Evolutionary conservation across 2,113 vertebrate genomes (phyloP).

Genomic region (Rhinolophus ferrumequinum): DNA sequence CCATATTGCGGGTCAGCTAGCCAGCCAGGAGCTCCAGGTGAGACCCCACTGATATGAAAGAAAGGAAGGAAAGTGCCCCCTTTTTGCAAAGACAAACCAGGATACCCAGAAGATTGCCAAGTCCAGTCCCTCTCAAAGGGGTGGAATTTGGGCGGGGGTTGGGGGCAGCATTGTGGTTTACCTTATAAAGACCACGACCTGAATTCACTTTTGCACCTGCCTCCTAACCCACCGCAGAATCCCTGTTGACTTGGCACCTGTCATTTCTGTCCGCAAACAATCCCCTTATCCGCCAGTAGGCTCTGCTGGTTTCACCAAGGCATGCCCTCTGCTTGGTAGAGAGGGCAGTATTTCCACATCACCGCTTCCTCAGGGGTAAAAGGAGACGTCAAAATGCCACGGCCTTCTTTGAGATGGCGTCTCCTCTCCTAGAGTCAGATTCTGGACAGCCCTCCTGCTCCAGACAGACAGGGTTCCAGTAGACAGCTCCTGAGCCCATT

Average conservation of each 20-base stretch:
- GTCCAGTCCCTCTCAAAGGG: neutral
- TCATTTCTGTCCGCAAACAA: neutral
- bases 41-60: neutral
- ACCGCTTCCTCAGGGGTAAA: rapidly evolving
- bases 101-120: neutral
- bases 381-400: neutral
- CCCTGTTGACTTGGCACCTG: rapidly evolving
- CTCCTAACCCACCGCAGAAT: rapidly evolving
- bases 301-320: rapidly evolving
- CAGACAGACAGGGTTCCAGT: neutral
- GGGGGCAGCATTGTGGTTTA: neutral
- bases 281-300: rapidly evolving
- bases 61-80: neutral
- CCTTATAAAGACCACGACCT: neutral
- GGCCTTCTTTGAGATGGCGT: rapidly evolving
- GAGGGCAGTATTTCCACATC: rapidly evolving
- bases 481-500: too few relatives aligned
- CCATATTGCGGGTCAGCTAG: neutral
- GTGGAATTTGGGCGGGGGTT: too few relatives aligned
- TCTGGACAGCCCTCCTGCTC: too few relatives aligned
- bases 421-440: neutral
- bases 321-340: rapidly evolving
- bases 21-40: neutral
- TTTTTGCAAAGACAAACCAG: neutral
- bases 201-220: neutral